Conservation (phyloP, 1,140 invertebrate genomes). For the Drosophila chauvacae region DNA sequence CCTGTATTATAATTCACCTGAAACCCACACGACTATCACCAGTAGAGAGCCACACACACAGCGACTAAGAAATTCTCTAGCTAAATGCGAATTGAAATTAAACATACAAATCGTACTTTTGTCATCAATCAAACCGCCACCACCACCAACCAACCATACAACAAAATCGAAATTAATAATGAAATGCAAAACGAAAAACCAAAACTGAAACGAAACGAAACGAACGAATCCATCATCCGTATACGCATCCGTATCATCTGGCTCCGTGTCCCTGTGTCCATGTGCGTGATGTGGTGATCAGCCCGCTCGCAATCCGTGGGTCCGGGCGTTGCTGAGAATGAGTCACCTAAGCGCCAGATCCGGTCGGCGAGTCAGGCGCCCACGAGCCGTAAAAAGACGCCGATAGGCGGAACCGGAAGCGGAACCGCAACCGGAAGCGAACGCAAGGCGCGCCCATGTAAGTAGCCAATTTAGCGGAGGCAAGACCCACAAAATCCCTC, state of each 20-base stretch:
- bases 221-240: conserved; percentile 48
- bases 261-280: conserved; percentile 22
- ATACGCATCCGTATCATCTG: conserved; percentile 27
- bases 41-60: conserved; percentile 41
- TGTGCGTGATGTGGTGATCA: conserved; percentile 60
- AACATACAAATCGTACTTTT: conserved; percentile 74
- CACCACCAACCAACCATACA: conserved; percentile 55
- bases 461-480: conserved; percentile 80
- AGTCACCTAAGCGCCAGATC: conserved; percentile 90
- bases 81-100: conserved; percentile 60
- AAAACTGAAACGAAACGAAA: conserved; percentile 26
- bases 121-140: conserved; percentile 71
- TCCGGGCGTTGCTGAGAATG: conserved; percentile 85
- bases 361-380: conserved; percentile 87
- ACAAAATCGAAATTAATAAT: conserved; percentile 55
- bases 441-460: conserved; percentile 87
- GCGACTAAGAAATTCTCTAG: conserved; percentile 40
- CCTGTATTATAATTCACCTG: conserved; percentile 35
- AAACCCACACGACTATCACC: conserved; percentile 40
- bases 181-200: conserved; percentile 42
- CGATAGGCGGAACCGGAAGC: conserved; percentile 53
- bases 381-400: conserved; percentile 84
- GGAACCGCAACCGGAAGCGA: conserved; percentile 69
- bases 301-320: conserved; percentile 90
- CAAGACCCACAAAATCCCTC: conserved; percentile 24